A percentile compares a stretch with the other conserved stretches of the same genome.
These are phyloP conservation scores for Styela plicata DNA, from an alignment of 23 tunicate genomes.

Conservation along the genomic window DNA sequence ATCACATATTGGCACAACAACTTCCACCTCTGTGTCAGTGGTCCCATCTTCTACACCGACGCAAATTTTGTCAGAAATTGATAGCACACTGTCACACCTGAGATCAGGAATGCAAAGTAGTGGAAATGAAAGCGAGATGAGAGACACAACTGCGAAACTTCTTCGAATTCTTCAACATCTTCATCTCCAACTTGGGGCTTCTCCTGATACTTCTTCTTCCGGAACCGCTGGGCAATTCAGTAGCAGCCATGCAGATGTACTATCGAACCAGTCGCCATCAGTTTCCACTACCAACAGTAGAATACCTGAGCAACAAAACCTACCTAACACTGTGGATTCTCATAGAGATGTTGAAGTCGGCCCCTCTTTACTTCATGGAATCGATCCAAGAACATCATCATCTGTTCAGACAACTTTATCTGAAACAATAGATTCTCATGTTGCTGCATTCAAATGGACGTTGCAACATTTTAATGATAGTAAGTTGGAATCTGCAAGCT, in stretches of 20 bases:
- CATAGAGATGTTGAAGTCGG: not conserved
- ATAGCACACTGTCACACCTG: constrained; percentile 11
- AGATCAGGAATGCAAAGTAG: constrained; percentile 3
- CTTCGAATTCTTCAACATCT: too few relatives aligned
- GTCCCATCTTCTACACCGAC: not conserved
- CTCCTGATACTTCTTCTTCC: not conserved
- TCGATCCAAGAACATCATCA: not conserved
- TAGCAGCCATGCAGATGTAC: not conserved
- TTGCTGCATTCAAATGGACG: not conserved
- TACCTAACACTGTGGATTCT: not conserved
- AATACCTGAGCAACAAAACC: not conserved
- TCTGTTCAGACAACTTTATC: not conserved
- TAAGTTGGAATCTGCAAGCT: too few relatives aligned
- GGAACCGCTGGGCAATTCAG: not conserved
- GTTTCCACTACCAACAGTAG: not conserved
- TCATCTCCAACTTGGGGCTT: constrained; percentile 13
- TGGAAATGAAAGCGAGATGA: constrained; percentile 8
- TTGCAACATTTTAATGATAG: not conserved
- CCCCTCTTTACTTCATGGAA: not conserved
- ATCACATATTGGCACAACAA: not conserved
- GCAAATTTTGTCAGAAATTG: constrained; percentile 18
- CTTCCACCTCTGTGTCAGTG: not conserved
- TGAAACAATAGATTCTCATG: not conserved
- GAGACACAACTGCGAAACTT: constrained; percentile 14
- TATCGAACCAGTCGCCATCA: not conserved